Evolutionary conservation across 1,140 invertebrate species (phyloP), one percentile per base, ranked within the genome.

Genomic region (Drosophila truncata): DNA sequence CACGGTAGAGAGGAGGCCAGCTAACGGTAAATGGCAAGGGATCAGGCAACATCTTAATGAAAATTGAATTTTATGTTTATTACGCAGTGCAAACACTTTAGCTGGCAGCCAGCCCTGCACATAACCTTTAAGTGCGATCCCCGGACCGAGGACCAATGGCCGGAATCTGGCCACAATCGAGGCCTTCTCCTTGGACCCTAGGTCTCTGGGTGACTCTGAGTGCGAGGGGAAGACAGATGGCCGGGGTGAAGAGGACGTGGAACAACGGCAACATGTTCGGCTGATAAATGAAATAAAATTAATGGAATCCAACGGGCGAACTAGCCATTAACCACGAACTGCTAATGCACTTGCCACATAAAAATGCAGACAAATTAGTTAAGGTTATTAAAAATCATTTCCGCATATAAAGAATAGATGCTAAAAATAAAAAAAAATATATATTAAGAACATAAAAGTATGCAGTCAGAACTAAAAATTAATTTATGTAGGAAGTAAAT

Each of bases 21-120:
- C 64, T 88, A 87, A 87, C 84, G 83, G 83, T 87, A 71, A 80
- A 84, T 67, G 44, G 49, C 63, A 73, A 87, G 84, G 83, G 83
- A 87, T 87, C 83, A 77, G 78, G 76, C 71, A 81, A 87, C 84
- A 87, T 83, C 83, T 87, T 87, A 87, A 87, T 87, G 83, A 87
- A 88, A 88, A 87, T 87, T 87, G 83, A 87, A 88, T 87, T 87
- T 88, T 83, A 87, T 87, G 83, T 87, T 87, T 87, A 87, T 87
- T 87, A 87, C 83, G 83, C 80, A 88, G 49, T 16, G 66, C 29
- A 42, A 67, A 77, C 83, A 86, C 69, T 81, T 78, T 50, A 76
- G 70, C 39, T 35, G 58, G 33, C 49, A 60, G 57, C 37, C 37
- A 78, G 80, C 80, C 80, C 80, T 86, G 49, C 23, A 55, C 50